Evolutionary conservation across 2,113 vertebrate genomes (phyloP).

Genomic region (Podocnemis expansa): DNA sequence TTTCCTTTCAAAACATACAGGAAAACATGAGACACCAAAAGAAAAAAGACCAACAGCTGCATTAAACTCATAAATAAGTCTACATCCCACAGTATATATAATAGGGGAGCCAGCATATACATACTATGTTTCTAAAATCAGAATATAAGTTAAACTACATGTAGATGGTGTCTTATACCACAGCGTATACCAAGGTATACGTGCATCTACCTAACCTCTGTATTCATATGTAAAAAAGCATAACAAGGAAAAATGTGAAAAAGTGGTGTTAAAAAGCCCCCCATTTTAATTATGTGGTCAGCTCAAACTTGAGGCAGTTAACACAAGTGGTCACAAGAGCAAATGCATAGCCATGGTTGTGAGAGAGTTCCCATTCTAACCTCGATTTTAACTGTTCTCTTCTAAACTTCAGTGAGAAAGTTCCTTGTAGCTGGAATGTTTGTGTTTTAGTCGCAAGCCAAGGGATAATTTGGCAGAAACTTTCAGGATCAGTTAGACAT

Average conservation of each 20-base stretch:
- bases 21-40: not conserved
- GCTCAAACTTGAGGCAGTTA: not conserved
- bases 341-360: not conserved
- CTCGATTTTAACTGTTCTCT: not conserved
- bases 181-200: not conserved
- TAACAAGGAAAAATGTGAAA: not conserved
- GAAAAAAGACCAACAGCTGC: not conserved
- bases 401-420: not conserved
- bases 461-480: not conserved
- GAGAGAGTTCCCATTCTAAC: not conserved
- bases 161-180: not conserved
- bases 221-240: not conserved
- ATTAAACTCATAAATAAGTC: not conserved
- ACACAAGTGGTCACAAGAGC: rapidly evolving
- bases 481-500: rapidly evolving
- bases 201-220: not conserved
- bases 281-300: not conserved
- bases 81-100: not conserved
- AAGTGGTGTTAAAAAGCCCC: not conserved
- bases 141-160: not conserved
- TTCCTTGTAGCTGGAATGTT: not conserved
- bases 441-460: not conserved
- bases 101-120: not conserved
- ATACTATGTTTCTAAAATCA: not conserved
- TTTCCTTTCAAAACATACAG: rapidly evolving